A percentile compares a stretch with the other conserved stretches of the same genome.
These are phyloP conservation scores for Melanargia galathea DNA, from an alignment of 2,888 invertebrate genomes.

Conservation along the genomic window DNA sequence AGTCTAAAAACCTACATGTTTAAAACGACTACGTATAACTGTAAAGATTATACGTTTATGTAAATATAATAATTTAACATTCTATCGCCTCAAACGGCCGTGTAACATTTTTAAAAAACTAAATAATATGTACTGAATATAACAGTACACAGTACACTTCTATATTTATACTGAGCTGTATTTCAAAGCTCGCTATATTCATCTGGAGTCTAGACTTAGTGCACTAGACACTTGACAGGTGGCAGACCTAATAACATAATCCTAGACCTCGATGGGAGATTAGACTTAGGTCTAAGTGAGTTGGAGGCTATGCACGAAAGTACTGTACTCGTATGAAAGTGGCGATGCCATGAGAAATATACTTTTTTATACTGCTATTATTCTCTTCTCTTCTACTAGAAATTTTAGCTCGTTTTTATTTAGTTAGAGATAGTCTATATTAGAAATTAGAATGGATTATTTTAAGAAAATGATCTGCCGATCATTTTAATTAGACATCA, in stretches of 20 bases:
- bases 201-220: slow-evolving; percentile 34
- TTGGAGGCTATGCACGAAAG: slow-evolving; percentile 15
- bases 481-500: too few relatives aligned
- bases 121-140: neutral
- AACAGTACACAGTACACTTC: neutral
- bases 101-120: too few relatives aligned
- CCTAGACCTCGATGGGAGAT: slow-evolving; percentile 40
- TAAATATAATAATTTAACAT: too few relatives aligned
- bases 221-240: slow-evolving; percentile 44
- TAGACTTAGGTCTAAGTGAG: slow-evolving; percentile 29
- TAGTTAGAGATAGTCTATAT: too few relatives aligned
- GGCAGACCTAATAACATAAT: slow-evolving; percentile 50
- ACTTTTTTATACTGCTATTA: neutral
- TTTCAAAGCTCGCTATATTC: slow-evolving; percentile 9
- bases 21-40: too few relatives aligned
- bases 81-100: too few relatives aligned
- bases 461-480: too few relatives aligned
- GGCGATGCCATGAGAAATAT: slow-evolving; percentile 5
- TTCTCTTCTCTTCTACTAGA: too few relatives aligned
- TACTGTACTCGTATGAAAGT: neutral
- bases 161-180: neutral
- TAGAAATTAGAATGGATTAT: too few relatives aligned
- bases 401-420: neutral
- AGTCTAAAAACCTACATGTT: too few relatives aligned
- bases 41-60: too few relatives aligned